Base-by-base conservation (phyloP, 1,140 invertebrate species). In the Hylyphantes graminicola region DNA sequence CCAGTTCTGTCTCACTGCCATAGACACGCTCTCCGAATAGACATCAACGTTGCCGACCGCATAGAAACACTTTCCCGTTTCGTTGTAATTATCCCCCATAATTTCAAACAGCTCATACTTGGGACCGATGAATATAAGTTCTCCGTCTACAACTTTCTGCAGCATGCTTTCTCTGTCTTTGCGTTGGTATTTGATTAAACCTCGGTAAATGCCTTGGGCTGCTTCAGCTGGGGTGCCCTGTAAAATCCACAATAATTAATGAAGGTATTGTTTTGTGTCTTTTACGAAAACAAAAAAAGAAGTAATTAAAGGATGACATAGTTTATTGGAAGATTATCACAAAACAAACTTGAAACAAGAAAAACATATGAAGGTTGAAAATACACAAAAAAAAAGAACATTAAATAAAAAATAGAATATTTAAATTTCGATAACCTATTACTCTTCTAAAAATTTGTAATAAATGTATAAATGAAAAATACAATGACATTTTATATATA, bases 21-120 rank as follows among this genome's bases (percentile, higher is more conserved):
- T 91, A 0, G 93, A 93, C 64, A 96, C 92, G 85, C 94, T 92
- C 89, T 97, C 95, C 63, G 94, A 92, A 85, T 94, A 91, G 88
- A 97, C 94, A 84, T 95, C 93, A 86, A 96, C 94, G 7, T 90
- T 89, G 76, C 92, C 93, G 92, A 87, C n/a, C 88, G 89, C 85
- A 54, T 87, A 87, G 72, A 35, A 77, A 83, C 81, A 88, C 15
- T 75, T 53, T 35, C 68, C 70, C n/a, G 81, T 74, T 77, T 55
- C 0, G 50, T 73, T 72, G 53, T 78, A 88, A 54, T 86, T 79
- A 67, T 87, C 86, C 87, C 72, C 53, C 78, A 87, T 76, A 21
- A 88, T 78, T 83, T 68, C 81, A 50, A 84, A 53, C 48, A 85
- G 53, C 57, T 87, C 78, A 74, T 12, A 57, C 65, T 85, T 85